These are phyloP conservation scores for Parochlus steinenii DNA, from an alignment of 2,888 invertebrate genomes.

Conservation along the genomic window DNA sequence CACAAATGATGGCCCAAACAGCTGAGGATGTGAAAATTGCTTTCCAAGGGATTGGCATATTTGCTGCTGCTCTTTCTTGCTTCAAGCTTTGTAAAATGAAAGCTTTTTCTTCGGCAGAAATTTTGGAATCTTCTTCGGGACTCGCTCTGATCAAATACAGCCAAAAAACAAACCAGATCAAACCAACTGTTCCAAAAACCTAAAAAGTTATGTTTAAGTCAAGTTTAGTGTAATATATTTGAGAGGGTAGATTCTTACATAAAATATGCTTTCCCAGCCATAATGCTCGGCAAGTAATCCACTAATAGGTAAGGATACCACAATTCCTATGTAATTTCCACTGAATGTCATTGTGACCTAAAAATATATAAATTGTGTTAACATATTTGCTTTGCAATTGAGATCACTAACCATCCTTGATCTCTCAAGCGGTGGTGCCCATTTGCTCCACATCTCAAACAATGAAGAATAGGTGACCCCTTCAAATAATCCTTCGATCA, in stretches of 20 bases:
- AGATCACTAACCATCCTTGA: conserved; percentile 59
- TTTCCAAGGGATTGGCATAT: conserved; percentile 42
- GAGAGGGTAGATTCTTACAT: too few species aligned
- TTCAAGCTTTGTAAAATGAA: conserved; percentile 41
- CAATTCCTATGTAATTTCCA: conserved; percentile 61
- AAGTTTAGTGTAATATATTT: too few species aligned
- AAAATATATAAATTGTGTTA: too few species aligned
- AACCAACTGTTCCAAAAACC: conserved; percentile 34
- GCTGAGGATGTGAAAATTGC: conserved; percentile 56
- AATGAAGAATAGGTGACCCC: conserved; percentile 30
- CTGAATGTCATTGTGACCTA: conserved; percentile 75
- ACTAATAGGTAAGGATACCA: conserved; percentile 53
- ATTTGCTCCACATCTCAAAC: conserved; percentile 68
- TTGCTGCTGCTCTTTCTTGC: background rate
- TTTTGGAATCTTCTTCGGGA: conserved; percentile 49
- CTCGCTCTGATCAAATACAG: conserved; percentile 45
- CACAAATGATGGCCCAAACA: conserved; percentile 68
- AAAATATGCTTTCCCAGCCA: conserved; percentile 60
- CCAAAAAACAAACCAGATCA: conserved; percentile 52
- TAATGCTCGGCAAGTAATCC: conserved; percentile 46
- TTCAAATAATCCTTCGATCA: conserved; percentile 66
- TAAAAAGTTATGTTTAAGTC: conserved; percentile 78
- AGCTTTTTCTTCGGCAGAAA: conserved; percentile 45
- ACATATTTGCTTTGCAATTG: too few species aligned
- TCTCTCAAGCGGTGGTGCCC: conserved; percentile 67